Evolutionary conservation across 2,888 invertebrate genomes (phyloP).

Genomic region (Callyntrura sp.): DNA sequence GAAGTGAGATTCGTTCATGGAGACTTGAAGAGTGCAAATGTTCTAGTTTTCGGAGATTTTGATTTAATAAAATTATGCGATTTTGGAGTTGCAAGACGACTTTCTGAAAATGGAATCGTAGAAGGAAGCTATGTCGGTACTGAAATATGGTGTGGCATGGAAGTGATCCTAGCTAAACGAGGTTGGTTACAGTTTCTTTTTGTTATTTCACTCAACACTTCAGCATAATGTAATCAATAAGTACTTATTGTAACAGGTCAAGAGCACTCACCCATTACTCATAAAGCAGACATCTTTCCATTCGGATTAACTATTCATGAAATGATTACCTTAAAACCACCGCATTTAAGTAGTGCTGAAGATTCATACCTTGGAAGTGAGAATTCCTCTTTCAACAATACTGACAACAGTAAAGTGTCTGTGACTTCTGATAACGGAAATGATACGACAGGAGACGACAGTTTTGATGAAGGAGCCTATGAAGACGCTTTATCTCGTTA

Average conservation of each 20-base stretch:
- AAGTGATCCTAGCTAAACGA: slow-evolving; percentile 87
- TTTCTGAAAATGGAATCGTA: slow-evolving; percentile 89
- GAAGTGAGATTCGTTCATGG: slow-evolving; percentile 91
- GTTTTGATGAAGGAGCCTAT: slow-evolving; percentile 78
- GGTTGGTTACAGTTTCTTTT: slow-evolving; percentile 50
- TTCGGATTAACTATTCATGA: slow-evolving; percentile 93
- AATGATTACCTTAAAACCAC: slow-evolving; percentile 91
- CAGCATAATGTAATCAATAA: too few relatives aligned
- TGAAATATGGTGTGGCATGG: slow-evolving; percentile 92
- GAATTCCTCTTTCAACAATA: neutral
- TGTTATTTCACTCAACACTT: neutral
- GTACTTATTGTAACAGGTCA: too few relatives aligned
- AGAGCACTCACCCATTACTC: slow-evolving; percentile 87
- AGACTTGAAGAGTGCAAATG: slow-evolving; percentile 93
- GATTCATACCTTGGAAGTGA: slow-evolving; percentile 53
- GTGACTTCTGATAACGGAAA: slow-evolving; percentile 63
- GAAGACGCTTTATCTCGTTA: slow-evolving; percentile 76
- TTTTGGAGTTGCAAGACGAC: slow-evolving; percentile 92
- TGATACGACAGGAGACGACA: slow-evolving; percentile 42
- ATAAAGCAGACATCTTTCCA: slow-evolving; percentile 92
- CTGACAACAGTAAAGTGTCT: slow-evolving; percentile 8
- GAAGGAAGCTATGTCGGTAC: slow-evolving; percentile 91
- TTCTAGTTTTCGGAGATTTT: slow-evolving; percentile 90
- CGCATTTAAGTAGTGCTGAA: slow-evolving; percentile 87
- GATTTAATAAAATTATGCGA: slow-evolving; percentile 92